These are phyloP conservation scores for Acleris laterana DNA, from an alignment of 2,888 invertebrate species.

Conservation along the genomic window DNA sequence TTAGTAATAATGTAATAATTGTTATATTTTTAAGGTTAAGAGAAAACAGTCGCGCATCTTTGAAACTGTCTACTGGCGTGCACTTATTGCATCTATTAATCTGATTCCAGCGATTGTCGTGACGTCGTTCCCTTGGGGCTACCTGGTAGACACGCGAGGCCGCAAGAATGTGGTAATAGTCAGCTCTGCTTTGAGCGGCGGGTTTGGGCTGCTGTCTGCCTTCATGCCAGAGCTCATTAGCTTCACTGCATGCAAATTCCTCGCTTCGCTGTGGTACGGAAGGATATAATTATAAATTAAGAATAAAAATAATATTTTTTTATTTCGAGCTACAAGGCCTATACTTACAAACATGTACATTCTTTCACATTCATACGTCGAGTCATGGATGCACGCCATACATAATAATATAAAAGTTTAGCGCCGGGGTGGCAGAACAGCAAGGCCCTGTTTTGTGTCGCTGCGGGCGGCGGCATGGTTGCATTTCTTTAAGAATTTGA, in stretches of 20 bases:
- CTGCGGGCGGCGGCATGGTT: too few relatives aligned
- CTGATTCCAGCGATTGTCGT: slow-evolving; percentile 83
- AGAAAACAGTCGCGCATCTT: not conserved
- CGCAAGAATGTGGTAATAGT: slow-evolving; percentile 83
- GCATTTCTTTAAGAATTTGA: too few relatives aligned
- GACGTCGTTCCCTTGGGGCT: slow-evolving; percentile 92
- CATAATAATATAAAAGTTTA: too few relatives aligned
- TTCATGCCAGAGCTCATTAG: slow-evolving; percentile 86
- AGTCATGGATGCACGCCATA: too few relatives aligned
- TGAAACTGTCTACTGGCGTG: not conserved
- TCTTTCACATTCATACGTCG: too few relatives aligned
- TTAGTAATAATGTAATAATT: too few relatives aligned
- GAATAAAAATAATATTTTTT: not conserved
- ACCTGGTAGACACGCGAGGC: slow-evolving; percentile 90
- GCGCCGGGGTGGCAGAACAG: too few relatives aligned
- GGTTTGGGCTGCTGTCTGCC: slow-evolving; percentile 81
- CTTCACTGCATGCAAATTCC: slow-evolving; percentile 85
- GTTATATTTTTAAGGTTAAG: too few relatives aligned
- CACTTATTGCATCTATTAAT: not conserved
- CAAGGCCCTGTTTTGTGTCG: too few relatives aligned
- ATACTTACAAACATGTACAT: too few relatives aligned
- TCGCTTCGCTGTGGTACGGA: slow-evolving; percentile 75
- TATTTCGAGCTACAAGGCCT: not conserved
- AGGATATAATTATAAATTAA: not conserved
- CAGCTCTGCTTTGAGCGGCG: slow-evolving; percentile 63